Evolutionary conservation across 2,888 invertebrate species (phyloP).

Genomic region (Autographa pulchrina): DNA sequence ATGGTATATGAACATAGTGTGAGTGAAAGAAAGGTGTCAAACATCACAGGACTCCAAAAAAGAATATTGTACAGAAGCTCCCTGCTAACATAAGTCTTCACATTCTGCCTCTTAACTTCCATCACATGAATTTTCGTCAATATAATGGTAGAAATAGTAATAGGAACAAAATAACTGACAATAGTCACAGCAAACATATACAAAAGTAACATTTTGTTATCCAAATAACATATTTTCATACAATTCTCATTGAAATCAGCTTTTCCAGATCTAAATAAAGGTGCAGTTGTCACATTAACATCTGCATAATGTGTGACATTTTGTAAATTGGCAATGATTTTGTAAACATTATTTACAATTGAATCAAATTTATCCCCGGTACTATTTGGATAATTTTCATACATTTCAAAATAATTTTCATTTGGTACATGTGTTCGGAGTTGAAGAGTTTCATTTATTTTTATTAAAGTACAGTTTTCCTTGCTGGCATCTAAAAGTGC

Average conservation of each 20-base stretch:
- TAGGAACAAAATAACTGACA: slow-evolving; percentile 82
- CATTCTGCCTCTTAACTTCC: slow-evolving; percentile 72
- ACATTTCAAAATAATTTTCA: slow-evolving; percentile 70
- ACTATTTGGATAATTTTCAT: slow-evolving; percentile 65
- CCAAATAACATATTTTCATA: slow-evolving; percentile 79
- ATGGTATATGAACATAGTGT: slow-evolving; percentile 80
- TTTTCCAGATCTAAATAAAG: slow-evolving; percentile 69
- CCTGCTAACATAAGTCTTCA: slow-evolving; percentile 78
- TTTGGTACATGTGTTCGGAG: slow-evolving; percentile 69
- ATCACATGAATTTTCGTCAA: slow-evolving; percentile 81
- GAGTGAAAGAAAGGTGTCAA: slow-evolving; percentile 82
- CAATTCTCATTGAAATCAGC: slow-evolving; percentile 64
- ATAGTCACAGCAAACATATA: slow-evolving; percentile 80
- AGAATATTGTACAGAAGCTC: slow-evolving; percentile 83
- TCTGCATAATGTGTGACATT: slow-evolving; percentile 65
- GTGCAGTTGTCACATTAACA: slow-evolving; percentile 67
- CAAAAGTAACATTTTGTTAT: slow-evolving; percentile 77
- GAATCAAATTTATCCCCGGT: slow-evolving; percentile 66
- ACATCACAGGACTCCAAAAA: slow-evolving; percentile 86
- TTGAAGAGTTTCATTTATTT: slow-evolving; percentile 64
- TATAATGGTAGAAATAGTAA: slow-evolving; percentile 81
- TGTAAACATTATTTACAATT: slow-evolving; percentile 76
- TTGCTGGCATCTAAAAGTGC: slow-evolving; percentile 73
- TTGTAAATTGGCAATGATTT: slow-evolving; percentile 73
- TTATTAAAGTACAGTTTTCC: slow-evolving; percentile 64